These are phyloP conservation scores for Diplogasteroides magnus DNA, from an alignment of 1,140 invertebrate genomes.

Conservation along the genomic window DNA sequence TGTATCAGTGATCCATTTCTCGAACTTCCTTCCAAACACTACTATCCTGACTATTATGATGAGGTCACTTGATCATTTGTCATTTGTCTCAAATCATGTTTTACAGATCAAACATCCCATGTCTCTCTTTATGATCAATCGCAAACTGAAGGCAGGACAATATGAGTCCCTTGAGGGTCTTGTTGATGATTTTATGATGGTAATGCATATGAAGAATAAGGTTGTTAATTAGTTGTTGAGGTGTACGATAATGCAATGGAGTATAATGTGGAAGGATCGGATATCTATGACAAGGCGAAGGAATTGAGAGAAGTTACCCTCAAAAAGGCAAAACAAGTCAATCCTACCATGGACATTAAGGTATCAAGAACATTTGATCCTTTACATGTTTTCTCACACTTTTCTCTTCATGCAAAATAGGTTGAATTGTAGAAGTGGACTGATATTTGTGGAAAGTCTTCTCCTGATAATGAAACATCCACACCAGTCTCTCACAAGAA, in stretches of 20 bases:
- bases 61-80: too few relatives aligned
- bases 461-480: too few relatives aligned
- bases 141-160: slow-evolving; percentile 68
- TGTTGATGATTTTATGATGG: slow-evolving; percentile 52
- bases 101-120: slow-evolving; percentile 80
- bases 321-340: slow-evolving; percentile 38
- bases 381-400: too few relatives aligned
- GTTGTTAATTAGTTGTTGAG: too few relatives aligned
- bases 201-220: too few relatives aligned
- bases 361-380: too few relatives aligned
- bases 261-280: slow-evolving; percentile 81
- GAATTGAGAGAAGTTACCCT: slow-evolving; percentile 36
- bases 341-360: slow-evolving; percentile 17
- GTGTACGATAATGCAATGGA: slow-evolving; percentile 96
- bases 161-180: slow-evolving; percentile 37
- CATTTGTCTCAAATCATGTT: too few relatives aligned
- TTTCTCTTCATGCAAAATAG: too few relatives aligned
- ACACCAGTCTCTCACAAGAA: too few relatives aligned
- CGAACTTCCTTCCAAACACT: slow-evolving; percentile 75
- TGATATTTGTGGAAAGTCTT: too few relatives aligned
- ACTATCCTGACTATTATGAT: slow-evolving; percentile 93
- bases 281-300: slow-evolving; percentile 64
- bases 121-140: slow-evolving; percentile 83
- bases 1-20: slow-evolving; percentile 81
- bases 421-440: too few relatives aligned